phyloP scores from a whole-genome alignment of 2,113 vertebrate genomes.

The Ictalurus punctatus region DNA sequence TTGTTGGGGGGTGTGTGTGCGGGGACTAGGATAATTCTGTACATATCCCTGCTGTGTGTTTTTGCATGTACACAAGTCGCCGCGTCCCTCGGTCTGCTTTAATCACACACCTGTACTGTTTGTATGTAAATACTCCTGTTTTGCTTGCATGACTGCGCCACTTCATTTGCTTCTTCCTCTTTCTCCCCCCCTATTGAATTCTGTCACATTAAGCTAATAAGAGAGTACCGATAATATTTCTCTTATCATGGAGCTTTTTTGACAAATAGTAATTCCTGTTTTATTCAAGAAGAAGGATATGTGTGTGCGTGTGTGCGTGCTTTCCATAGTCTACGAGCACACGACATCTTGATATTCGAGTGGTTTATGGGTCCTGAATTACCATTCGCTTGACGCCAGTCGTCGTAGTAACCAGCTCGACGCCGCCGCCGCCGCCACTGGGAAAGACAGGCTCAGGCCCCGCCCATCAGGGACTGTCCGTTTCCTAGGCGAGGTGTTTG shows the following conservation, averaged over 20 bases:
- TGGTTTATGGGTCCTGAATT: not conserved
- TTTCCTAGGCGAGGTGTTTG: conserved; percentile 14
- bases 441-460: conserved; percentile 25
- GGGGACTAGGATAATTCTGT: not conserved
- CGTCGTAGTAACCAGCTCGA: conserved; percentile 28
- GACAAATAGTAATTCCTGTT: not conserved
- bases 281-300: not conserved
- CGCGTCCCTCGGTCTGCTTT: not conserved
- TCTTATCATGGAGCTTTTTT: not conserved
- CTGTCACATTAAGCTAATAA: not conserved
- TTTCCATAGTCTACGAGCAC: not conserved
- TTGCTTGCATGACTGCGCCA: not conserved
- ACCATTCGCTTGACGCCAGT: not conserved
- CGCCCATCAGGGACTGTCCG: not conserved
- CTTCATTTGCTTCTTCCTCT: not conserved
- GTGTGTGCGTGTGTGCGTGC: not conserved
- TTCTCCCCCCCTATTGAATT: not conserved
- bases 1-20: not conserved
- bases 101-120: not conserved
- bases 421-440: conserved; percentile 19
- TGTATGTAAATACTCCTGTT: not conserved
- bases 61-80: not conserved
- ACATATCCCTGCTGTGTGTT: not conserved
- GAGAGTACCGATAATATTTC: not conserved
- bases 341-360: not conserved